phyloP scores from a whole-genome alignment of 2,888 invertebrate species.

The Villa cingulata region DNA sequence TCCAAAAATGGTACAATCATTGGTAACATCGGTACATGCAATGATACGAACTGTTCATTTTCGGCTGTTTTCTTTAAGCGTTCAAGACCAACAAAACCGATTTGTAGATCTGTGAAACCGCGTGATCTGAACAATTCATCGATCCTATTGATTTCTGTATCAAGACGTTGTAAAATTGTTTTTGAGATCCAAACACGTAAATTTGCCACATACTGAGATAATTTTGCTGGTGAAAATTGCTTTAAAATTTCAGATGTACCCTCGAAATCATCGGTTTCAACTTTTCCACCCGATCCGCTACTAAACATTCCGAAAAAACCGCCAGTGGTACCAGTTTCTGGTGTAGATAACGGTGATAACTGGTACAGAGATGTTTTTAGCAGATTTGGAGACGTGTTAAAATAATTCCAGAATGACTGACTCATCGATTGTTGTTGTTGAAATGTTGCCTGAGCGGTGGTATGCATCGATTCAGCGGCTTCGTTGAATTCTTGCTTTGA shows the following conservation, averaged over 20 bases:
- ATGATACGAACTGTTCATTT: conserved; percentile 32
- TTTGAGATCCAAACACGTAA: conserved; percentile 75
- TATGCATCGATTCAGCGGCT: conserved; percentile 22
- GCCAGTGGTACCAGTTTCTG: too few species aligned
- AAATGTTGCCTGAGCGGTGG: conserved; percentile 17
- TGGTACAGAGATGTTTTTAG: conserved; percentile 33
- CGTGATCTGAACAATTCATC: conserved; percentile 57
- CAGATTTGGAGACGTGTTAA: conserved; percentile 30
- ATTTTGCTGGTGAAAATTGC: conserved; percentile 14
- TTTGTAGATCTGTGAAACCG: conserved; percentile 51
- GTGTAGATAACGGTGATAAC: conserved; percentile 24
- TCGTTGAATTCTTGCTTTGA: conserved; percentile 24
- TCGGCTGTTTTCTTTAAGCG: conserved; percentile 60
- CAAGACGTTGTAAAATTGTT: conserved; percentile 64
- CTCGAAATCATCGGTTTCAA: not conserved
- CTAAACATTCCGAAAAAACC: conserved; percentile 3
- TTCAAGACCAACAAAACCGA: conserved; percentile 57
- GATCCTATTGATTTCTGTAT: conserved; percentile 56
- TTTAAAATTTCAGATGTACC: not conserved
- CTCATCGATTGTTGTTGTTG: conserved; percentile 24
- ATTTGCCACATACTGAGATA: conserved; percentile 69
- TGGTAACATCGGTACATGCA: conserved; percentile 33
- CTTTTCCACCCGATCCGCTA: conserved; percentile 9
- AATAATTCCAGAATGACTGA: conserved; percentile 36
- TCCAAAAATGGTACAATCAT: conserved; percentile 67